These are phyloP conservation scores for Malurus leucopterus DNA, from an alignment of 2,797 vertebrate genomes.

Conservation along the genomic window DNA sequence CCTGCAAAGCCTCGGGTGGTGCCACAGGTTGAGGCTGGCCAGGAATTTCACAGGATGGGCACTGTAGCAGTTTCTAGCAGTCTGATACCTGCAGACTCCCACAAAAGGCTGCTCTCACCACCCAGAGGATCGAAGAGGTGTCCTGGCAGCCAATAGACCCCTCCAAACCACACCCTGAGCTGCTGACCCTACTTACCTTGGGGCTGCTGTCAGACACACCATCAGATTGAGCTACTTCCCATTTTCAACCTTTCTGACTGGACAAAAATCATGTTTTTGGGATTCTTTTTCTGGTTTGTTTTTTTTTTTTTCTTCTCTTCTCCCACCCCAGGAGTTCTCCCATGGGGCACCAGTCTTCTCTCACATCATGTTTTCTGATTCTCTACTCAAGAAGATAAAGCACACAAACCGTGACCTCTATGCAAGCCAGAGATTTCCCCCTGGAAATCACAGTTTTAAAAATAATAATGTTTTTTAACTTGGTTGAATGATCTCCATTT, in stretches of 20 bases:
- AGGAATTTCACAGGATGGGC: not conserved
- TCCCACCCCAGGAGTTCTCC: not conserved
- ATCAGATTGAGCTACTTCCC: not conserved
- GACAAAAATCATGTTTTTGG: not conserved
- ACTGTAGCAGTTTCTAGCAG: not conserved
- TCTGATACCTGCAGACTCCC: not conserved
- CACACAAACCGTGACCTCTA: not conserved
- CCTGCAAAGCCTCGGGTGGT: not conserved
- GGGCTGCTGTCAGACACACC: fast-evolving
- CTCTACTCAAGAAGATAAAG: not conserved
- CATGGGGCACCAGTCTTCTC: not conserved
- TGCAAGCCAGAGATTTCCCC: not conserved
- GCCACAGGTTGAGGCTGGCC: not conserved
- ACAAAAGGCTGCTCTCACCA: not conserved
- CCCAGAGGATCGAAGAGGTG: not conserved
- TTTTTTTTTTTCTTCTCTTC: not conserved
- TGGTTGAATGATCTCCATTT: not conserved
- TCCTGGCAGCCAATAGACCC: not conserved
- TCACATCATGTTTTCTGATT: not conserved
- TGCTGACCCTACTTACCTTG: not conserved
- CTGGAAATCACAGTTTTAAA: not conserved
- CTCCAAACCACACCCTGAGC: fast-evolving
- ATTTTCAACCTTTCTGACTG: not conserved
- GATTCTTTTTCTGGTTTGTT: fast-evolving
- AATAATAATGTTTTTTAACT: not conserved